Evolutionary conservation across 2,113 vertebrate genomes (phyloP).

Genomic region (Piaya cayana): DNA sequence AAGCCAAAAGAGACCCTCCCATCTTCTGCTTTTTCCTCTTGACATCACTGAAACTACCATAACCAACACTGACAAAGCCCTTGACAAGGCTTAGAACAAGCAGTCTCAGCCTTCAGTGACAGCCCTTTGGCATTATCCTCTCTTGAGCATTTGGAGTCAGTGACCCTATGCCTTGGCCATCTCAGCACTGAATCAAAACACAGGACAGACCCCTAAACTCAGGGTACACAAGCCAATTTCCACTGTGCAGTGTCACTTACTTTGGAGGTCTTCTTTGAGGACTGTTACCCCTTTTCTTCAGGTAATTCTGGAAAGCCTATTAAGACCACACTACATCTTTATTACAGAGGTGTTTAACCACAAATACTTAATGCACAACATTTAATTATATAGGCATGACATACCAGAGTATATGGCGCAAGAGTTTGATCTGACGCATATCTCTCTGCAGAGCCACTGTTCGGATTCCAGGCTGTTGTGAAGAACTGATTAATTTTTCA

Average conservation of each 20-base stretch:
- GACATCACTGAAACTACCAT: background rate
- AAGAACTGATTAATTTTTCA: conserved; percentile 29
- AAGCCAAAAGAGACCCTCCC: background rate
- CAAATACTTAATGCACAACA: background rate
- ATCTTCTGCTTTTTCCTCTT: background rate
- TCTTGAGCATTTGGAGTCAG: background rate
- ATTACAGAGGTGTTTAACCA: background rate
- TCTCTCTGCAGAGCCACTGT: background rate
- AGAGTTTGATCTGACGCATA: background rate
- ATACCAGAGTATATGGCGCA: too few relatives aligned
- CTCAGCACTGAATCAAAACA: background rate
- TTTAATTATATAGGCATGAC: background rate
- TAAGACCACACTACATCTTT: background rate
- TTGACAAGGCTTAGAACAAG: background rate
- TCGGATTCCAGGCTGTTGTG: background rate
- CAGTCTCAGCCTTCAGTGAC: background rate
- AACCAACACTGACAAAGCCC: background rate
- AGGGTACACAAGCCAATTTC: accelerated
- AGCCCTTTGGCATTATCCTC: background rate
- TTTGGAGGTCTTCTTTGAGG: background rate
- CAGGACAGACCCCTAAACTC: background rate
- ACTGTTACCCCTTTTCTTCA: background rate
- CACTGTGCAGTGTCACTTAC: background rate
- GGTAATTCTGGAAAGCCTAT: background rate
- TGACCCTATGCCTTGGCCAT: accelerated